Evolutionary conservation across 2,113 vertebrate genomes (phyloP).

Genomic region (Actinemys pallida): DNA sequence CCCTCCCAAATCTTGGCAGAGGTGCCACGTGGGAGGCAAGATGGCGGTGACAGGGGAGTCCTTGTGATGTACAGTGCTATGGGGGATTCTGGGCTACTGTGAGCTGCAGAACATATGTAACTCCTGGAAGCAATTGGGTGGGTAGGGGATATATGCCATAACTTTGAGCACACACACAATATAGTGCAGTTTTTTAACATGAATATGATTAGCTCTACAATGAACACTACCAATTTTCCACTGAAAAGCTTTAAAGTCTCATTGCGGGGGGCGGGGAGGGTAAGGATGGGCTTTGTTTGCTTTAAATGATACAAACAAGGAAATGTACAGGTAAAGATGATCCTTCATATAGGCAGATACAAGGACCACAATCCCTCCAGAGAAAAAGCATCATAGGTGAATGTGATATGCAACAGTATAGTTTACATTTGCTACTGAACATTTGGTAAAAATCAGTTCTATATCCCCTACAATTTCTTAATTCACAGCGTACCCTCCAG

Average conservation of each 20-base stretch:
- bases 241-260: neutral
- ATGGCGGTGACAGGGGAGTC: neutral
- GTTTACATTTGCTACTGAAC: neutral
- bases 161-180: too few species aligned
- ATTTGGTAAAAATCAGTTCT: neutral
- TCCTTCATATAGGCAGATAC: neutral
- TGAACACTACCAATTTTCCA: neutral
- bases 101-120: neutral
- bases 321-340: neutral
- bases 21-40: neutral
- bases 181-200: too few species aligned
- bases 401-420: neutral
- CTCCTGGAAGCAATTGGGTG: neutral
- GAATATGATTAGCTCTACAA: neutral
- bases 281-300: too few species aligned
- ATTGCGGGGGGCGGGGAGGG: too few species aligned
- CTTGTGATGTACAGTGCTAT: neutral
- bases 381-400: neutral
- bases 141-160: too few species aligned
- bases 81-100: neutral
- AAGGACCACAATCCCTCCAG: neutral
- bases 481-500: neutral
- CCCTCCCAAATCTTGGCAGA: neutral
- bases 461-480: too few species aligned
- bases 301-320: neutral